Evolutionary conservation across 2,797 vertebrate genomes (phyloP), one percentile per base, ranked within the genome.

Genomic region (Cygnus olor): DNA sequence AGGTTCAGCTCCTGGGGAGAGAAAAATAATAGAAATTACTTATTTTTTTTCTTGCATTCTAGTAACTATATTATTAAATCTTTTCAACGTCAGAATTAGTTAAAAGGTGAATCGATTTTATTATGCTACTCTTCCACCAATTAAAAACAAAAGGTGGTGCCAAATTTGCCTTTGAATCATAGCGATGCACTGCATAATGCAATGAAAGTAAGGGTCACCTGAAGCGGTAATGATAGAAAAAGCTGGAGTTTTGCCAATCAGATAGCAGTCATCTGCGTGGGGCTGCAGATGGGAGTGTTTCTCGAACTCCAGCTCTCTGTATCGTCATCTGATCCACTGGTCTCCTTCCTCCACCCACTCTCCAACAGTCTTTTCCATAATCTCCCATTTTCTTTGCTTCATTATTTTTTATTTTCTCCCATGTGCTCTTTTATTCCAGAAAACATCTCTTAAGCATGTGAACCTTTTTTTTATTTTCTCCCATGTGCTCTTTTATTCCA

Each of bases 1-100:
- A 99, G 97, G 95, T 99, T 99, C 94, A 99, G 56, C 96, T 98
- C 98, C 99, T 99, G 90, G 61, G 69, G 89, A 91, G 77, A 70
- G 71, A 81, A 90, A 92, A 76, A 90, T 18, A 51, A 85, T 24
- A 92, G 10, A 73, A 91, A 90, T 36, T 32, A 82, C 21, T 74
- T 70, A 0, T 12, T 54, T 40, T 40, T 70, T 45, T n/a, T 57
- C 42, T 51, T 86, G 44, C 32, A 54, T 72, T 81, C 20, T 83
- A 45, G 69, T 70, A 91, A 40, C 6, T 34, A 0, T 32, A 34
- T 65, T 13, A 68, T 84, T 47, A 42, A 86, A 61, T 42, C 8
- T 81, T 88, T 74, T 36, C 18, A 53, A 32, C 32, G 30, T 36
- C 42, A 77, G 49, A 45, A 34, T 57, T 20, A 49, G 34, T 77